phyloP scores from a whole-genome alignment of 2,888 invertebrate genomes.

The Drosophila merina region DNA sequence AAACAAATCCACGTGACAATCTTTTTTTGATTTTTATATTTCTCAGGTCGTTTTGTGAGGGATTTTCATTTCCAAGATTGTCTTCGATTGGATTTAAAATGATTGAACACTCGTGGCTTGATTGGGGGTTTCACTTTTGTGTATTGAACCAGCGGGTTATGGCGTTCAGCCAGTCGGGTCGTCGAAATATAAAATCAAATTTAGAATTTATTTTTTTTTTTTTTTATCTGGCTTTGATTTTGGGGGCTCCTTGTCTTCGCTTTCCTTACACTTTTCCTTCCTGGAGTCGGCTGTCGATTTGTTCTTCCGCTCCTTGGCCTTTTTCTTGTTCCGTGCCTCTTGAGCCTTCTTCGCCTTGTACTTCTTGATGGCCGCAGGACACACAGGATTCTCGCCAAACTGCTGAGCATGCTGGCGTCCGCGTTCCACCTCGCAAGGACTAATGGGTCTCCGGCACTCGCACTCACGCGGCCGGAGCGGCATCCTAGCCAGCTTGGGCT shows the following conservation, averaged over 20 bases:
- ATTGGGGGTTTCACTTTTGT: not conserved
- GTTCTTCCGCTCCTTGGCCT: not conserved
- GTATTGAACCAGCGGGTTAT: not conserved
- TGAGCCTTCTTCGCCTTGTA: slow-evolving; percentile 2
- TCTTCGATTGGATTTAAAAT: not conserved
- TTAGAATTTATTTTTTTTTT: slow-evolving; percentile 3
- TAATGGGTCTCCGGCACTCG: slow-evolving; percentile 20
- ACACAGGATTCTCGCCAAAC: slow-evolving; percentile 8
- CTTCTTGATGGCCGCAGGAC: slow-evolving; percentile 5
- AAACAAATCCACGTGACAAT: not conserved
- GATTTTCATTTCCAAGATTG: not conserved
- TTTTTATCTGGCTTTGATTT: not conserved
- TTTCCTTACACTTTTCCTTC: not conserved
- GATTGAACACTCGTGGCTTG: not conserved
- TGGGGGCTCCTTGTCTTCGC: not conserved
- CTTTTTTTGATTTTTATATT: not conserved
- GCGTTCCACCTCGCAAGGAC: slow-evolving; percentile 15
- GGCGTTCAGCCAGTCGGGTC: not conserved
- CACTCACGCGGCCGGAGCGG: slow-evolving; percentile 17
- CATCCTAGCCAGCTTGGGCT: slow-evolving; percentile 13
- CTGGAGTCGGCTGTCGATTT: not conserved
- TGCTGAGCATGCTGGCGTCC: slow-evolving; percentile 6
- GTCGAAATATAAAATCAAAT: not conserved
- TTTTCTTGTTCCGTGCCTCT: not conserved
- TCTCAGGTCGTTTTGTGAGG: not conserved